These are phyloP conservation scores for Dromius quadrimaculatus DNA, from an alignment of 2,888 invertebrate genomes.

Conservation along the genomic window DNA sequence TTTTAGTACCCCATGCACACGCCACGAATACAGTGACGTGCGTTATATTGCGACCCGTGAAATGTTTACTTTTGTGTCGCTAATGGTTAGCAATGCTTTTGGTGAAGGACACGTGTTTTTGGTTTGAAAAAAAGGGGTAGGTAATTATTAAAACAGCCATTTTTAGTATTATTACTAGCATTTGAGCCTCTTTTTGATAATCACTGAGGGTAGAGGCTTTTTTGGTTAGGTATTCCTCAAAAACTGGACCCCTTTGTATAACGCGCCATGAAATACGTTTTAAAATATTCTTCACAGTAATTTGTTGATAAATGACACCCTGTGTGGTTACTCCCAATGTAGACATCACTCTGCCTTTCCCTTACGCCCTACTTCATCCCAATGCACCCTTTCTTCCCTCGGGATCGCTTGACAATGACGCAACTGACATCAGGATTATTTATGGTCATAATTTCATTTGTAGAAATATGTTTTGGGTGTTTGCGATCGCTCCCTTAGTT, in stretches of 20 bases:
- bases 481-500: background rate
- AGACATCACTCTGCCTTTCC: slow-evolving; percentile 13
- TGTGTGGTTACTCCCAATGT: slow-evolving; percentile 9
- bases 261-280: background rate
- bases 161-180: background rate
- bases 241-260: too few species aligned
- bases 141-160: too few species aligned
- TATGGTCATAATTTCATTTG: slow-evolving; percentile 49
- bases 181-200: background rate
- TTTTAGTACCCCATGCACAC: slow-evolving; percentile 34
- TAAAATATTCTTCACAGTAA: background rate
- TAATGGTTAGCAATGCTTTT: slow-evolving; percentile 57
- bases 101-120: slow-evolving; percentile 43
- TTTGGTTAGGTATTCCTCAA: background rate
- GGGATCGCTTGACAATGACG: slow-evolving; percentile 14
- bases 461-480: slow-evolving; percentile 48
- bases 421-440: slow-evolving; percentile 42
- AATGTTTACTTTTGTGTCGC: slow-evolving; percentile 62
- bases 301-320: background rate
- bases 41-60: slow-evolving; percentile 54
- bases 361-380: background rate
- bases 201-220: background rate
- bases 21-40: background rate
- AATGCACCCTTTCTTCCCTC: slow-evolving; percentile 18
- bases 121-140: background rate